Conservation (phyloP, 2,888 invertebrate genomes). For the Cryptus viduatorius region DNA sequence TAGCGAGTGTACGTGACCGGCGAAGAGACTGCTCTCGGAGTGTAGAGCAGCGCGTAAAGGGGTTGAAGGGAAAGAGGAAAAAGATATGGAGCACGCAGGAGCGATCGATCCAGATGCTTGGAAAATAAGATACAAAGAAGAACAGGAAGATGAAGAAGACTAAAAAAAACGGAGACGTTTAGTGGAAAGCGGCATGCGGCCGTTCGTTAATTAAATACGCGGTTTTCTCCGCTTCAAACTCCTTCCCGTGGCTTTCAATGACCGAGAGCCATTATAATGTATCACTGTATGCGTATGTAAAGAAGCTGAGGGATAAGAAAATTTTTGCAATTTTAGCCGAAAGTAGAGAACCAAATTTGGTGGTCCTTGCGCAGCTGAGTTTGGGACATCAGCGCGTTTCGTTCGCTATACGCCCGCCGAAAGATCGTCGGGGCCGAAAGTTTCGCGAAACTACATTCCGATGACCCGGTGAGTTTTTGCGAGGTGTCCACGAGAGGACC, state of each 20-base stretch:
- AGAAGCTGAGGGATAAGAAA: neutral
- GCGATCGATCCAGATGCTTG: conserved; percentile 18
- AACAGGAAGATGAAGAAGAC: neutral
- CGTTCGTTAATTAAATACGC: neutral
- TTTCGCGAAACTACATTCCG: conserved; percentile 76
- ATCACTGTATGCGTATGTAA: neutral
- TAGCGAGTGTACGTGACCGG: conserved; percentile 77
- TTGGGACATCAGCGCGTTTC: conserved; percentile 1
- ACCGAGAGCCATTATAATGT: neutral
- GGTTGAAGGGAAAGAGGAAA: conserved; percentile 44
- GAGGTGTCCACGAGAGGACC: conserved; percentile 54
- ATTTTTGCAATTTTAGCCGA: neutral
- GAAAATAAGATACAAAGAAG: neutral
- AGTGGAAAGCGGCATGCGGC: conserved; percentile 1
- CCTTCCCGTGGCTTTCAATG: neutral
- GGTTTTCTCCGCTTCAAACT: neutral
- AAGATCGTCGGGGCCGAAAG: conserved; percentile 55
- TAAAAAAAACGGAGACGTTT: neutral
- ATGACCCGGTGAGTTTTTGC: conserved; percentile 77
- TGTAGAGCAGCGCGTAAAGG: conserved; percentile 25
- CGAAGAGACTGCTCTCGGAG: conserved; percentile 29
- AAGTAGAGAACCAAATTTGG: conserved; percentile 50
- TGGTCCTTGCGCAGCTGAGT: conserved; percentile 36
- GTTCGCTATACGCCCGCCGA: conserved; percentile 21
- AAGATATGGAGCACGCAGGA: conserved; percentile 14